Conservation (phyloP, 1,140 invertebrate species). For the Bombus breviceps region DNA sequence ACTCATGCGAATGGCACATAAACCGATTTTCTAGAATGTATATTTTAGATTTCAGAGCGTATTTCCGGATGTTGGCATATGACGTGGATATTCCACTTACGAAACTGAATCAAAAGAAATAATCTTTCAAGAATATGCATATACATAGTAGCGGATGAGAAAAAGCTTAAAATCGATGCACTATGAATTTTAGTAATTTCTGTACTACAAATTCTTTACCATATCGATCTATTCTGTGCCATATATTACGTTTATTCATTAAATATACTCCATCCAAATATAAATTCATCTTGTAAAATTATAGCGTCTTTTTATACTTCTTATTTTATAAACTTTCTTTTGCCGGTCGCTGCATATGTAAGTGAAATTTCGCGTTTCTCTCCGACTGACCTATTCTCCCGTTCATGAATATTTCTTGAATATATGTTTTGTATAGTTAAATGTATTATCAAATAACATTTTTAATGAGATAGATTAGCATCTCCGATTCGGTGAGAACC, state of each 20-base stretch:
- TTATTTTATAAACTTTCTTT: too few species aligned
- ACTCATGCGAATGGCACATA: background rate
- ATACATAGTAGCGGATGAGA: too few species aligned
- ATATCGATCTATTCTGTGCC: too few species aligned
- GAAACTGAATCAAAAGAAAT: background rate
- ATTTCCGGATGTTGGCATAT: constrained; percentile 30
- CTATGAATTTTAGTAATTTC: too few species aligned
- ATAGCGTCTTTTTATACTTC: too few species aligned
- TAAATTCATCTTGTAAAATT: too few species aligned
- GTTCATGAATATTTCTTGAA: background rate
- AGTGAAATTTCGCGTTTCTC: background rate
- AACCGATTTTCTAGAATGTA: constrained; percentile 4
- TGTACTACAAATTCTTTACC: too few species aligned
- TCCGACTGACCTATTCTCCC: background rate
- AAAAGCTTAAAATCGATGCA: too few species aligned
- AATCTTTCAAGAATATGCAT: background rate
- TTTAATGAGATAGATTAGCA: background rate
- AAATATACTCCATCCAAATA: too few species aligned
- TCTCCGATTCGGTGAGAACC: background rate
- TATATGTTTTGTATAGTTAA: background rate
- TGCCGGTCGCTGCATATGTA: too few species aligned
- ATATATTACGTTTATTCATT: too few species aligned
- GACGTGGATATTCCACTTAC: background rate
- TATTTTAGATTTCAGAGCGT: background rate
- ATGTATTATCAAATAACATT: background rate